phyloP scores from a whole-genome alignment of 2,797 vertebrate species.

The Psittacula derbiana region DNA sequence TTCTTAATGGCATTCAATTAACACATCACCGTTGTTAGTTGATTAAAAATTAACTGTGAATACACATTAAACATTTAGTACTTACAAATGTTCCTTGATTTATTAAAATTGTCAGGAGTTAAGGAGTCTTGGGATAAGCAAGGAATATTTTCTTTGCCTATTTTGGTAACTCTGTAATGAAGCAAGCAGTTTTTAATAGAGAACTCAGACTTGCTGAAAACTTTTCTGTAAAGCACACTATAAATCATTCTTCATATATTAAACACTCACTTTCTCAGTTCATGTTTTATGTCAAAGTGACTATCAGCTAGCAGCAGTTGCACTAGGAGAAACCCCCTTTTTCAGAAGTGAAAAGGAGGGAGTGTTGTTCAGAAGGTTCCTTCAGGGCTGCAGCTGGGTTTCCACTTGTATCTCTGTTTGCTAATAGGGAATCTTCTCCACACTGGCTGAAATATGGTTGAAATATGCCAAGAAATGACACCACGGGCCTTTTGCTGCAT shows the following conservation, averaged over 20 bases:
- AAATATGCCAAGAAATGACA: background rate
- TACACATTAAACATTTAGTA: slow-evolving; percentile 77
- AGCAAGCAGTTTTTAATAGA: slow-evolving; percentile 59
- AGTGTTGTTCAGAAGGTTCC: background rate
- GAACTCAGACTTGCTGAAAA: slow-evolving; percentile 68
- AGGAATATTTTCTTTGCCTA: slow-evolving; percentile 70
- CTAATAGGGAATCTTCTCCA: background rate
- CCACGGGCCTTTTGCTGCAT: rapidly evolving
- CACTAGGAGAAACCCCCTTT: background rate
- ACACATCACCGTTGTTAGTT: slow-evolving; percentile 77
- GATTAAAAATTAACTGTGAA: slow-evolving; percentile 82
- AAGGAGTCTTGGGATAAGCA: slow-evolving; percentile 72
- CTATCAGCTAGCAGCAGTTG: background rate
- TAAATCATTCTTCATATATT: slow-evolving; percentile 73
- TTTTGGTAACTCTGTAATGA: slow-evolving; percentile 59
- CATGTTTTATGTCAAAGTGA: background rate
- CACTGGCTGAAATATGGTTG: background rate
- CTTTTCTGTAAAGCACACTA: slow-evolving; percentile 64
- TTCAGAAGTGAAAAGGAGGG: background rate
- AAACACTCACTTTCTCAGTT: slow-evolving; percentile 13
- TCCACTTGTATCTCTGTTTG: background rate
- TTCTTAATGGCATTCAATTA: slow-evolving; percentile 80
- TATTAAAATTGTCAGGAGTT: slow-evolving; percentile 76
- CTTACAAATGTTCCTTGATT: slow-evolving; percentile 78
- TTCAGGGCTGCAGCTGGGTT: background rate